These are phyloP conservation scores for Antheraea assamensis DNA, from an alignment of 2,888 invertebrate genomes.

Conservation along the genomic window DNA sequence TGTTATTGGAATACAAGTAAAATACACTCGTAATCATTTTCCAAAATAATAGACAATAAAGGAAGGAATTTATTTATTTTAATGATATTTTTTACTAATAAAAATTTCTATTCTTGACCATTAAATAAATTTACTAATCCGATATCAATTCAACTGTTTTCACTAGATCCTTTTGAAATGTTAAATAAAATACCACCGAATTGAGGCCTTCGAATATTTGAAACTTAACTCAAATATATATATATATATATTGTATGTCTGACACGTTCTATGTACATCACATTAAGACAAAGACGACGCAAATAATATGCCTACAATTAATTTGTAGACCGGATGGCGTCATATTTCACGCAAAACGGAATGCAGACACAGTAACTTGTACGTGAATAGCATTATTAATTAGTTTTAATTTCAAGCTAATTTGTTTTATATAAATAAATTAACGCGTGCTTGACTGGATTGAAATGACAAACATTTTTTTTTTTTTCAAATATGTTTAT, in stretches of 20 bases:
- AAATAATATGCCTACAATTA: constrained; percentile 7
- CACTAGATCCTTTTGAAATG: no score
- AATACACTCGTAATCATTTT: no score
- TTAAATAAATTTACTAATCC: no score
- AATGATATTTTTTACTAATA: no score
- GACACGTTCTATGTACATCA: not conserved
- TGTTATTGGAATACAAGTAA: not conserved
- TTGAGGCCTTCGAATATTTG: not conserved
- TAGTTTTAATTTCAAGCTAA: not conserved
- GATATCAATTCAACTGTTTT: no score
- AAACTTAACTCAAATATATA: not conserved
- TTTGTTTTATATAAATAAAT: constrained; percentile 1
- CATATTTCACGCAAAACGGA: constrained; percentile 18
- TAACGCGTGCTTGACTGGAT: not conserved
- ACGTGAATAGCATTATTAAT: constrained; percentile 3
- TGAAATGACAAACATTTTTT: not conserved
- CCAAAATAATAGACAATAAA: no score
- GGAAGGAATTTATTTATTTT: no score
- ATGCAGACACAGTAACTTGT: constrained; percentile 1
- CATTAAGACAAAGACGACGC: not conserved
- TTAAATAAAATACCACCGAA: no score
- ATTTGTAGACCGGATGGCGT: constrained; percentile 17
- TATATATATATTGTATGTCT: no score
- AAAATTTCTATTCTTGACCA: no score
- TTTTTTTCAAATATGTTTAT: no score